Percentiles rank a stretch among this genome's conserved stretches.
Conservation (phyloP, 2,113 vertebrate species). For the Chamaea fasciata region DNA sequence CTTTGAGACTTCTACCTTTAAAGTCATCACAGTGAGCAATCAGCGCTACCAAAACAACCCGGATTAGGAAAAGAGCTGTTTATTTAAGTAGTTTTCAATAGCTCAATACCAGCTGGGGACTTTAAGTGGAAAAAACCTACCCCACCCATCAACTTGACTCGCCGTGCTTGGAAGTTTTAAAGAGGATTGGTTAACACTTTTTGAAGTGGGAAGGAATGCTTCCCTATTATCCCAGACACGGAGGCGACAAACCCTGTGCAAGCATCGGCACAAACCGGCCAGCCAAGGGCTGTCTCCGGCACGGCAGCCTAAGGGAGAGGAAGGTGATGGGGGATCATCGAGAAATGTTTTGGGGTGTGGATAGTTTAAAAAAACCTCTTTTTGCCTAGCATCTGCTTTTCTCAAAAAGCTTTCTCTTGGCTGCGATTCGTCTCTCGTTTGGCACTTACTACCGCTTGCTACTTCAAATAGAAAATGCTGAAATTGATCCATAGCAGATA, state of each 20-base stretch:
- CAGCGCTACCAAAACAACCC: background rate
- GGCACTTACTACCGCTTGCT: background rate
- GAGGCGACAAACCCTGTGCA: background rate
- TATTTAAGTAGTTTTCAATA: background rate
- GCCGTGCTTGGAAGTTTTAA: background rate
- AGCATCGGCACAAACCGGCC: background rate
- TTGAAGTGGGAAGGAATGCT: background rate
- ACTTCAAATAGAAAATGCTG: background rate
- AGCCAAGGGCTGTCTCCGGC: background rate
- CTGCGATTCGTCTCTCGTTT: background rate
- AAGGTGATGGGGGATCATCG: rapidly evolving
- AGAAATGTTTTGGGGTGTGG: background rate
- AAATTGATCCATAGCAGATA: background rate
- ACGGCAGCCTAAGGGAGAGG: background rate
- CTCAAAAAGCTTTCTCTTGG: background rate
- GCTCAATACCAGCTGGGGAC: background rate
- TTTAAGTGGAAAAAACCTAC: background rate
- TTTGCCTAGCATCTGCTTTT: background rate
- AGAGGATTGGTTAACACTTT: background rate
- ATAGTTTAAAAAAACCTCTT: background rate
- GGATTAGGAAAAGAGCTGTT: background rate
- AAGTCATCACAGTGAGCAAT: background rate
- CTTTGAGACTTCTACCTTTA: background rate
- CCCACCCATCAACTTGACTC: background rate
- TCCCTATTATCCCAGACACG: background rate